Base-by-base conservation (phyloP, 2,888 invertebrate species). In the Mythimna loreyi region DNA sequence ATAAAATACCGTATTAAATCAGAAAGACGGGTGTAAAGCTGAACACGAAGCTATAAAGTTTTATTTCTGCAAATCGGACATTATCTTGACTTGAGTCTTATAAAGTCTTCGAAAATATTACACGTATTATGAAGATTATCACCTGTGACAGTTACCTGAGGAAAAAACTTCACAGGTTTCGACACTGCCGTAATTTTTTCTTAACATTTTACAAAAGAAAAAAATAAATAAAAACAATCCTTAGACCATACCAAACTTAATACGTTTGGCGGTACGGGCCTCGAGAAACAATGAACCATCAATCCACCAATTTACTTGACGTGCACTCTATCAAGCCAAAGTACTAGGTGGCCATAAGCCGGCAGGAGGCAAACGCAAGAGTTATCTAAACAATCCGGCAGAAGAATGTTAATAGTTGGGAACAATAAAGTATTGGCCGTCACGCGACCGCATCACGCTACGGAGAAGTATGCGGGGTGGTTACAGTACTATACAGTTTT, bases 341-440 rank as follows among this genome's bases (percentile, higher is more conserved):
- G 75, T 81, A 84, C 79, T 67, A 83, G 81, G 85, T 49, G 64
- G 16, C 67, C 70, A 84, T 74, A 83, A 74, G 76, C 28, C 78
- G 53, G 72, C 65, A 71, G 78, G 80, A 83, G 84, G 82, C 67
- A 67, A 70, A 79, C 72, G 67, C 62, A 71, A 74, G 85, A 91
- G 92, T 89, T 93, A 94, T 94, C 94, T 93, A 92, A 94, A 93
- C 92, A 94, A 93, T 94, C 93, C 92, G 89, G 86, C 88, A 90
- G 87, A 93, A 91, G 94, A 94, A 95, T 96, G 95, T 94, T 95
- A 94, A 95, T 95, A 94, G 94, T 93, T 86, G 86, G 89, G 49
- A 90, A 90, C 91, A 91, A 91, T 92, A 91, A 91, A 91, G 88
- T 90, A 89, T 87, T 89, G 88, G 87, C 75, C 75, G 84, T 84